phyloP scores from a whole-genome alignment of 1,140 invertebrate species.

The Sycophaga agraensis region DNA sequence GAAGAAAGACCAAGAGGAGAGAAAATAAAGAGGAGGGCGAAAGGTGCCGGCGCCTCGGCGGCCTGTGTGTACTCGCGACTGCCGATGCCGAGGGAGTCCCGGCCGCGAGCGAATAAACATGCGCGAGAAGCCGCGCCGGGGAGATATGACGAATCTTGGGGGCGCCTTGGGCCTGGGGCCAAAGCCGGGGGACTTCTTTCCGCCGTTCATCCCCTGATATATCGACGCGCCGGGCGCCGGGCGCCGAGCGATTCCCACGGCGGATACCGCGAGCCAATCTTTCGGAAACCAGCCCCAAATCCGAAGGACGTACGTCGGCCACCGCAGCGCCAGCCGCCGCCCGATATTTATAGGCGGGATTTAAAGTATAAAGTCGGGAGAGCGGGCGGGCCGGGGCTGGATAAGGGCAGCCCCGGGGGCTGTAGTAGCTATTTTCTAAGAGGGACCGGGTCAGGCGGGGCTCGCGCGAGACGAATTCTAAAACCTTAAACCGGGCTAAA shows the following conservation, averaged over 20 bases:
- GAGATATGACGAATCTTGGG: conserved; percentile 22
- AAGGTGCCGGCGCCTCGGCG: too few relatives aligned
- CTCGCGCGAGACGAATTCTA: conserved; percentile 38
- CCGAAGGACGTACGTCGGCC: conserved; percentile 45
- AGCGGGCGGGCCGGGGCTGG: too few relatives aligned
- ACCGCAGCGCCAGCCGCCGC: conserved; percentile 9
- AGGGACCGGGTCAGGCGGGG: not conserved
- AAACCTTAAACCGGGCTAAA: conserved; percentile 47
- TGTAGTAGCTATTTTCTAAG: conserved; percentile 51
- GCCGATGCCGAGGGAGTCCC: too few relatives aligned
- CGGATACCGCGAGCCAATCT: conserved; percentile 59
- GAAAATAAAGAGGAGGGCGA: too few relatives aligned
- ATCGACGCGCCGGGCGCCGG: conserved; percentile 45
- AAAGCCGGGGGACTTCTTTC: not conserved
- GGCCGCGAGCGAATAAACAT: not conserved
- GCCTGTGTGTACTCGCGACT: too few relatives aligned
- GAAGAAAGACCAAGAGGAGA: too few relatives aligned
- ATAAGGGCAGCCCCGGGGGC: conserved; percentile 38
- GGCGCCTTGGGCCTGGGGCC: not conserved
- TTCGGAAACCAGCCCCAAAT: conserved; percentile 58
- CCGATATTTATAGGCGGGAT: conserved; percentile 59
- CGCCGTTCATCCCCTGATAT: conserved; percentile 55
- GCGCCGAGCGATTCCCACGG: conserved; percentile 57
- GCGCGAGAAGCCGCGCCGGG: not conserved
- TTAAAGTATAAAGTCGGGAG: conserved; percentile 58